phyloP scores from a whole-genome alignment of 2,888 invertebrate species.

The Adela reaumurella region DNA sequence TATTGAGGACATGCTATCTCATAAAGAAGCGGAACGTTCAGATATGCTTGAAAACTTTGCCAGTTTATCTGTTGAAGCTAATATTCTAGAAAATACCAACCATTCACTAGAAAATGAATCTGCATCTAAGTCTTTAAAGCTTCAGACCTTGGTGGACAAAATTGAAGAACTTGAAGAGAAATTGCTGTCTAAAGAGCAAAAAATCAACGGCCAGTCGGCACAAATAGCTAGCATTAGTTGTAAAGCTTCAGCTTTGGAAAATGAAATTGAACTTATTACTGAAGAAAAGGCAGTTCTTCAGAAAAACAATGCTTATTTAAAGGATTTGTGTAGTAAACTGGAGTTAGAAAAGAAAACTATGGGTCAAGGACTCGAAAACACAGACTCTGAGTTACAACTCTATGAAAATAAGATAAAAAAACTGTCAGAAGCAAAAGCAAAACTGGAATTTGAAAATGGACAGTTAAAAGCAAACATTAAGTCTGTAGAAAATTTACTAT shows the following conservation, averaged over 20 bases:
- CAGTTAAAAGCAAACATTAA: slow-evolving; percentile 55
- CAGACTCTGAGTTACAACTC: slow-evolving; percentile 38
- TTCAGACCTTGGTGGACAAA: slow-evolving; percentile 44
- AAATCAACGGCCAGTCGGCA: slow-evolving; percentile 35
- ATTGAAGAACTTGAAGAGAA: slow-evolving; percentile 63
- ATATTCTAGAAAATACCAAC: slow-evolving; percentile 72
- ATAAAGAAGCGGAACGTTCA: slow-evolving; percentile 73
- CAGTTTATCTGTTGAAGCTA: slow-evolving; percentile 73
- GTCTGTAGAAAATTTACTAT: slow-evolving; percentile 59
- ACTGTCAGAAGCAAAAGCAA: slow-evolving; percentile 54
- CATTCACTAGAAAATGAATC: slow-evolving; percentile 76
- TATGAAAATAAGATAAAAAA: slow-evolving; percentile 45
- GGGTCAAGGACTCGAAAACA: slow-evolving; percentile 22
- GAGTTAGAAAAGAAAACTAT: slow-evolving; percentile 26
- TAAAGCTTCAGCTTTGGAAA: slow-evolving; percentile 36
- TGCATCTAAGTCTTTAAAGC: slow-evolving; percentile 60
- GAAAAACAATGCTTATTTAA: slow-evolving; percentile 39
- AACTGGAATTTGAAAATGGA: slow-evolving; percentile 62
- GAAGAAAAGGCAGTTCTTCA: slow-evolving; percentile 41
- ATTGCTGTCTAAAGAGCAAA: slow-evolving; percentile 42
- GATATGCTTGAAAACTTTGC: slow-evolving; percentile 80
- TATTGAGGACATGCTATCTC: slow-evolving; percentile 70
- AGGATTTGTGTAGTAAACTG: slow-evolving; percentile 40
- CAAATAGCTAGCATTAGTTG: slow-evolving; percentile 34
- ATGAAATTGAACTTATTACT: slow-evolving; percentile 38